Conservation (phyloP, 2,888 invertebrate species). For the Latrodectus elegans region DNA sequence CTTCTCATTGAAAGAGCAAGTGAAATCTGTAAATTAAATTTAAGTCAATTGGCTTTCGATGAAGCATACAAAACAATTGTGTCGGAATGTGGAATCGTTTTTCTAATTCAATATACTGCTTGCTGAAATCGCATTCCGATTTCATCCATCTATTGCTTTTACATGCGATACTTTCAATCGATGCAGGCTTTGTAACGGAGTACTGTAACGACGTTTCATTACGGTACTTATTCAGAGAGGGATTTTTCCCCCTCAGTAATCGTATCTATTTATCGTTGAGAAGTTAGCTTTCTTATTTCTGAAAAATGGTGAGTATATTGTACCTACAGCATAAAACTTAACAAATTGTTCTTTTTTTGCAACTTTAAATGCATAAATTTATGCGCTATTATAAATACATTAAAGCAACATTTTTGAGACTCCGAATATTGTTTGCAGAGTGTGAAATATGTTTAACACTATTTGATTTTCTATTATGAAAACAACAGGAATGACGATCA, state of each 20-base stretch:
- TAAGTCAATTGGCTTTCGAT: constrained; percentile 60
- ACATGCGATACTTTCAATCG: constrained; percentile 43
- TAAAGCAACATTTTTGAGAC: no score
- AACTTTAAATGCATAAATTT: no score
- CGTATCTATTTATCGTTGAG: constrained; percentile 26
- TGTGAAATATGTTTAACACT: no score
- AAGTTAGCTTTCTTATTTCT: no score
- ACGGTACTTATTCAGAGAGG: constrained; percentile 44
- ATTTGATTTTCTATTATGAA: no score
- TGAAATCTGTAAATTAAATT: constrained; percentile 66
- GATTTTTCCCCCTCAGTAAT: constrained; percentile 23
- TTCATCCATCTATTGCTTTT: constrained; percentile 50
- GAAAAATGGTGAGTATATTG: no score
- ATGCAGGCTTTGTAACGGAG: constrained; percentile 14
- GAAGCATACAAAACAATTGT: constrained; percentile 39
- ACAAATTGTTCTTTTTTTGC: no score
- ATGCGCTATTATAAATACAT: no score
- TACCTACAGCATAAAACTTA: no score
- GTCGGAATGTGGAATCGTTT: constrained; percentile 37
- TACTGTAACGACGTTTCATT: constrained; percentile 15
- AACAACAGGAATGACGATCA: no score
- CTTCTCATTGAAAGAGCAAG: constrained; percentile 20
- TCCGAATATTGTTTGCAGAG: no score
- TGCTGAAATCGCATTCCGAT: constrained; percentile 50
- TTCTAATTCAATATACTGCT: constrained; percentile 54